Percentiles rank a stretch among this genome's conserved stretches.
phyloP scores from a whole-genome alignment of 2,888 invertebrate genomes.

The Trypoxylon attenuatum region DNA sequence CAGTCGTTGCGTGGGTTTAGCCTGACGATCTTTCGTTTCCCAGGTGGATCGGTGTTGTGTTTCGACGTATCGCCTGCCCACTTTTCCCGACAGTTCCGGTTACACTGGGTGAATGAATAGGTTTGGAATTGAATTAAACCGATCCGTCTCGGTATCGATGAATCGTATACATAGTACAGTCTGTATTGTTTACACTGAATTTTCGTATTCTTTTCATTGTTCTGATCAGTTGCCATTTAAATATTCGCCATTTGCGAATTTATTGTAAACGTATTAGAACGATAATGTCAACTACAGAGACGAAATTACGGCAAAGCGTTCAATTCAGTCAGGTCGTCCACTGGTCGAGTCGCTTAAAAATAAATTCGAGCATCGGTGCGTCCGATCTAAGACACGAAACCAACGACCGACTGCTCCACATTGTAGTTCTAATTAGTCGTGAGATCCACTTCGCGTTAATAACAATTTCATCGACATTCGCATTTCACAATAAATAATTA shows the following conservation, averaged over 20 bases:
- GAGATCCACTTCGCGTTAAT: constrained; percentile 20
- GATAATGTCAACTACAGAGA: too few relatives aligned
- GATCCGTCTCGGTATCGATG: too few relatives aligned
- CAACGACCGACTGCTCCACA: constrained; percentile 19
- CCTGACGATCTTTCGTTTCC: constrained; percentile 24
- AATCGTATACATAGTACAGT: too few relatives aligned
- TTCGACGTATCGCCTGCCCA: constrained; percentile 34
- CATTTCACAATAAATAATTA: too few relatives aligned
- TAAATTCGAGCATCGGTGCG: constrained; percentile 37
- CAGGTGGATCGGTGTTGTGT: constrained; percentile 45
- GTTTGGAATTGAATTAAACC: too few relatives aligned
- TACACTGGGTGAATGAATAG: too few relatives aligned
- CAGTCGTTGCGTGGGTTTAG: constrained; percentile 1
- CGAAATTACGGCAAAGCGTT: constrained; percentile 29
- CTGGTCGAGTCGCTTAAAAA: constrained; percentile 40
- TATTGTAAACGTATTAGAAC: too few relatives aligned
- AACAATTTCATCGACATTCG: background rate
- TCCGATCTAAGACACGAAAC: constrained; percentile 29
- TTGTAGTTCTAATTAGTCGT: constrained; percentile 34
- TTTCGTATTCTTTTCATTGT: too few relatives aligned
- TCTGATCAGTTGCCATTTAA: too few relatives aligned
- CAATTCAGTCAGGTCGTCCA: constrained; percentile 18
- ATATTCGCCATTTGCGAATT: too few relatives aligned
- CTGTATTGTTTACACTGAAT: too few relatives aligned
- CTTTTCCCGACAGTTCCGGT: too few relatives aligned